Conservation (phyloP, 2,113 vertebrate species). For the Nesoenas mayeri region DNA sequence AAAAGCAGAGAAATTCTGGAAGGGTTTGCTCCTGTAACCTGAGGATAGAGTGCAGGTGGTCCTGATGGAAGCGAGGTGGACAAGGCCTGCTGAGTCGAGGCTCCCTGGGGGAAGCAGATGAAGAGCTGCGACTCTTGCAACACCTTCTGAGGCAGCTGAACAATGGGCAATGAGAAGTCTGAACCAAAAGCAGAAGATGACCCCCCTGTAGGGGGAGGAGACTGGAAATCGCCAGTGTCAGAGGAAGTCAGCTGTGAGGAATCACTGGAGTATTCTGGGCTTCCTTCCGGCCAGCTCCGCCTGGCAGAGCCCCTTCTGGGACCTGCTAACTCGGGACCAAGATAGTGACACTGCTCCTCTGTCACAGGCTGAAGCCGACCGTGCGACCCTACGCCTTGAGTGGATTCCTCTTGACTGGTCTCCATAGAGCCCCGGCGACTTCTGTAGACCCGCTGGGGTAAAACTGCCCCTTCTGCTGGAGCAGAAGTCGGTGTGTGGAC, state of each 20-base stretch:
- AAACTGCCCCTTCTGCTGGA: constrained; percentile 78
- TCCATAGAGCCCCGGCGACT: constrained; percentile 87
- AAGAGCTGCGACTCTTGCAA: constrained; percentile 81
- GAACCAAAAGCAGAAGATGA: constrained; percentile 72
- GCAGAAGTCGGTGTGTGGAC: constrained; percentile 77
- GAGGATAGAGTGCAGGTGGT: constrained; percentile 77
- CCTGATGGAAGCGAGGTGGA: constrained; percentile 78
- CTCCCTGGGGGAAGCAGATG: constrained; percentile 82
- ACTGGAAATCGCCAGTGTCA: constrained; percentile 89
- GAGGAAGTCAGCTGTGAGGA: constrained; percentile 91
- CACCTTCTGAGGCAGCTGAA: constrained; percentile 78
- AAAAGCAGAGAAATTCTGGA: constrained; percentile 59
- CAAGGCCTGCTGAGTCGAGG: constrained; percentile 78
- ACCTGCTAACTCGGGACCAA: constrained; percentile 81
- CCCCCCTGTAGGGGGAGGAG: constrained; percentile 80
- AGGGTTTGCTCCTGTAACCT: constrained; percentile 80
- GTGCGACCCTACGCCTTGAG: constrained; percentile 69
- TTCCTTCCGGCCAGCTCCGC: constrained; percentile 83
- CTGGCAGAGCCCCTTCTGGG: constrained; percentile 83
- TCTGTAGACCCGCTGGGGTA: constrained; percentile 81
- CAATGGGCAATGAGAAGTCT: constrained; percentile 78
- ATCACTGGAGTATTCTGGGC: constrained; percentile 93
- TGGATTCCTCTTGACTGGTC: constrained; percentile 83
- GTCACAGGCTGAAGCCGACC: constrained; percentile 92
- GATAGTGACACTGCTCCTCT: constrained; percentile 85